Evolutionary conservation across 2,797 vertebrate species (phyloP), one percentile per base, ranked within the genome.

Genomic region (Tapera naevia): DNA sequence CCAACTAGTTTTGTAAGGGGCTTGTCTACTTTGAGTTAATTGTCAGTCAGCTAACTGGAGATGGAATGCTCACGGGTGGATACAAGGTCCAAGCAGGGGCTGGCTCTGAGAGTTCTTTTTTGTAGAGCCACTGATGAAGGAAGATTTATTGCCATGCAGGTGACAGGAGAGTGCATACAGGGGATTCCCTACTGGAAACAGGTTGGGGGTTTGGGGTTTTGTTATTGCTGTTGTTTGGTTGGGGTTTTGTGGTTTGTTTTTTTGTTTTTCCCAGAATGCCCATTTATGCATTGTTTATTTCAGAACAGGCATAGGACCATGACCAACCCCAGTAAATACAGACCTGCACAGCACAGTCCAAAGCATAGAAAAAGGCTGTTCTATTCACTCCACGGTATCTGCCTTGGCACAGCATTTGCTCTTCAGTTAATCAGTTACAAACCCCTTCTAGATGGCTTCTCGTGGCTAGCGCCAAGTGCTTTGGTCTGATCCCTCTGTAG

Each of bases 271-370:
- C 21, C 22, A 48, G 19, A n/a, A 25, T 3, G 3, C 35, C 12
- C 14, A 1, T 65, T 70, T 35, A 66, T 60, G 28, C 57, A 3
- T 4, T 15, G 33, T 50, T 33, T 8, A 5, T 48, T 71, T 81
- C 48, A 35, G 62, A 28, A 3, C 4, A 56, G 46, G 4, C 58
- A 5, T 1, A 1, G 51, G 17, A 10, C 14, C 28, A 2, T 1
- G 70, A 8, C 51, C 54, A 70, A 54, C 56, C 65, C 64, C 43
- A 21, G 58, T 37, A 45, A 48, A 41, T 8, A 7, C 1, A 14
- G 66, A 88, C 51, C 54, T n/a, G 80, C 35, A 6, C 30, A 5
- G 39, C 4, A 5, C 35, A 62, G 35, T 4, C 33, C 25, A 2
- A 61, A 51, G 1, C 28, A n/a, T 5, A 43, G 35, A 2, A 16